Evolutionary conservation across 1,140 invertebrate species (phyloP).

Genomic region (Drosophila ohnishii): DNA sequence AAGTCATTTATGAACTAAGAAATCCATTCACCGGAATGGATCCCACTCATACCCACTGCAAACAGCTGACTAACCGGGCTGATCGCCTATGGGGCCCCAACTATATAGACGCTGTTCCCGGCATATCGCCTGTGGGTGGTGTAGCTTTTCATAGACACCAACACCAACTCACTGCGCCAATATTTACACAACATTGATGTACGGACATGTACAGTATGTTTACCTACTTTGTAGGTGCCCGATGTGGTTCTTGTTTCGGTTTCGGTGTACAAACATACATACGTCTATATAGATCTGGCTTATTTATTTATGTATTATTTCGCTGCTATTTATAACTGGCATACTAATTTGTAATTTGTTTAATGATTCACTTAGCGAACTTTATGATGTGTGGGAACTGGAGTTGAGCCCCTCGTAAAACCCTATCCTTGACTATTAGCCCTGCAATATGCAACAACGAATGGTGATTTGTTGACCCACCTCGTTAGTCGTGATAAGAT

Average conservation of each 20-base stretch:
- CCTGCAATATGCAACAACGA: neutral
- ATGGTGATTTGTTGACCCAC: constrained; percentile 25
- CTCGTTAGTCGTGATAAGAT: constrained; percentile 43
- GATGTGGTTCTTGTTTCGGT: constrained; percentile 38
- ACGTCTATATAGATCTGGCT: constrained; percentile 36
- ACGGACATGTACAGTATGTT: constrained; percentile 56
- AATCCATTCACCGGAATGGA: constrained; percentile 35
- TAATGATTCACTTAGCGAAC: constrained; percentile 60
- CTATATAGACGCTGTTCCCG: constrained; percentile 32
- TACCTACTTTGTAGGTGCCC: constrained; percentile 49
- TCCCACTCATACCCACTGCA: constrained; percentile 32
- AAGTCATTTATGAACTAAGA: constrained; percentile 14
- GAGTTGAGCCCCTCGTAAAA: constrained; percentile 2
- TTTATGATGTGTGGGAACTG: constrained; percentile 58
- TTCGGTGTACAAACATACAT: constrained; percentile 21
- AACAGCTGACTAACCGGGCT: constrained; percentile 54
- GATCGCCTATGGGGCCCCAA: constrained; percentile 8
- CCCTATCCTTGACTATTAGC: neutral
- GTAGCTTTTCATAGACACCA: constrained; percentile 36
- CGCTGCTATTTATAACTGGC: constrained; percentile 61
- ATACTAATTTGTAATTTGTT: constrained; percentile 66
- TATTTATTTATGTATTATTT: constrained; percentile 51
- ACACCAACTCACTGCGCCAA: constrained; percentile 44
- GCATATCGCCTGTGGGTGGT: constrained; percentile 48
- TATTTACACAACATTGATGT: constrained; percentile 65